Conservation (phyloP, 2,797 vertebrate genomes). For the Crypturellus tataupa region DNA sequence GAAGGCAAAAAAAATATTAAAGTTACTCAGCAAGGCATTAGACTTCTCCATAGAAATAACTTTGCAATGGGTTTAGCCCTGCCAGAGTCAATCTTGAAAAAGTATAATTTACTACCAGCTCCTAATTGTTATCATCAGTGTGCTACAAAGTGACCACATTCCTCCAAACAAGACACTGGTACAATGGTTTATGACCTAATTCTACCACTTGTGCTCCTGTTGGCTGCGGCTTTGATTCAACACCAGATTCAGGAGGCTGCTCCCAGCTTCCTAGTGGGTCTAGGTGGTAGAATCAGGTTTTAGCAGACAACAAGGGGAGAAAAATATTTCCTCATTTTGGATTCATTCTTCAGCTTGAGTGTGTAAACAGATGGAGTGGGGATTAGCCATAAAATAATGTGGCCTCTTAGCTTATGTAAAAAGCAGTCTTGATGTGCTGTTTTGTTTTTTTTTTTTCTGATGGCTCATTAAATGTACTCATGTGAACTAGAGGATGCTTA, state of each 20-base stretch:
- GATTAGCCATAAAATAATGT: constrained; percentile 53
- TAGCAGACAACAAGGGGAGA: not conserved
- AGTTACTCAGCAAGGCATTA: not conserved
- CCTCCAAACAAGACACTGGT: not conserved
- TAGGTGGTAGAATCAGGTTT: not conserved
- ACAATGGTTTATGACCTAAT: not conserved
- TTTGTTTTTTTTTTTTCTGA: not conserved
- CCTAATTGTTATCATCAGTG: not conserved
- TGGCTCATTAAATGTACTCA: constrained; percentile 41
- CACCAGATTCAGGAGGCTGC: not conserved
- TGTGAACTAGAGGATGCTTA: constrained; percentile 20
- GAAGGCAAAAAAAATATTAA: not conserved
- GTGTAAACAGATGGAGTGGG: constrained; percentile 47
- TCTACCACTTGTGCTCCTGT: not conserved
- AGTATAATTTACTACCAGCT: not conserved
- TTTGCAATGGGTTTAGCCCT: not conserved
- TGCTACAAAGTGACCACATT: not conserved
- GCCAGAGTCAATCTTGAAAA: not conserved
- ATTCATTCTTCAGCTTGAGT: not conserved
- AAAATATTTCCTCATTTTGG: constrained; percentile 17
- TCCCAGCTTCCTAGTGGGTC: not conserved
- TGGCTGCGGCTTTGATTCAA: not conserved
- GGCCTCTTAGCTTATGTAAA: constrained; percentile 40
- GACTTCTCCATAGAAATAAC: not conserved
- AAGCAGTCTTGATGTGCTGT: not conserved